Conservation (phyloP, 2,797 vertebrate species). For the Denticeps clupeoides region DNA sequence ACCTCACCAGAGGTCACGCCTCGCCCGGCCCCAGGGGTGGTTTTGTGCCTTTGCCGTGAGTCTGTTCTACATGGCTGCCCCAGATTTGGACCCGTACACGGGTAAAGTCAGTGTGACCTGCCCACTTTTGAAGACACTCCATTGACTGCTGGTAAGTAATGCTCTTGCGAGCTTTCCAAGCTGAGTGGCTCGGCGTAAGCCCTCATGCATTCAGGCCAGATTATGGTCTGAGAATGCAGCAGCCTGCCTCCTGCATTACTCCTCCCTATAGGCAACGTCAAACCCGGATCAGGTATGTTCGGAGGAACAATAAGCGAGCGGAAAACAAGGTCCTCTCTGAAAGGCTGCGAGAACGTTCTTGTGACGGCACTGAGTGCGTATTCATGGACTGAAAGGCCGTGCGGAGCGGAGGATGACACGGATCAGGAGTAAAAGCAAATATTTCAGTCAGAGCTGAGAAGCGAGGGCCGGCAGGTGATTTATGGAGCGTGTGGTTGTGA, state of each 20-base stretch:
- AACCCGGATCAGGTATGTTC: too few relatives aligned
- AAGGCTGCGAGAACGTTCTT: too few relatives aligned
- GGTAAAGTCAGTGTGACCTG: slow-evolving; percentile 5
- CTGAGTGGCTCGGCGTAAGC: too few relatives aligned
- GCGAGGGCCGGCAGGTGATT: neutral
- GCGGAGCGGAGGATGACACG: neutral
- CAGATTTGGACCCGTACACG: neutral
- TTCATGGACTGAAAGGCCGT: too few relatives aligned
- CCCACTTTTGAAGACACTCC: slow-evolving; percentile 12
- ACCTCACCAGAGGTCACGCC: neutral
- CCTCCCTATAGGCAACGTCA: too few relatives aligned
- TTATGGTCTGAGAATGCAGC: too few relatives aligned
- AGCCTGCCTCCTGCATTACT: too few relatives aligned
- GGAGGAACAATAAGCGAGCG: too few relatives aligned
- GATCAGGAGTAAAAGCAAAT: neutral
- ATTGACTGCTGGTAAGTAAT: neutral
- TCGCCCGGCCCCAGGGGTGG: neutral
- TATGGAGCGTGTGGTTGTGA: slow-evolving; percentile 36
- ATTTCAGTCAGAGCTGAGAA: neutral
- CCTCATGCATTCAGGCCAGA: too few relatives aligned
- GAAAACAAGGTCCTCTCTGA: too few relatives aligned
- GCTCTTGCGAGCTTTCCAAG: too few relatives aligned
- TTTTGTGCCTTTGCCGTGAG: neutral
- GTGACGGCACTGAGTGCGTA: too few relatives aligned
- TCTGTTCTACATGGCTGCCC: slow-evolving; percentile 11